Conservation (phyloP, 2,888 invertebrate genomes). For the Empis livida region DNA sequence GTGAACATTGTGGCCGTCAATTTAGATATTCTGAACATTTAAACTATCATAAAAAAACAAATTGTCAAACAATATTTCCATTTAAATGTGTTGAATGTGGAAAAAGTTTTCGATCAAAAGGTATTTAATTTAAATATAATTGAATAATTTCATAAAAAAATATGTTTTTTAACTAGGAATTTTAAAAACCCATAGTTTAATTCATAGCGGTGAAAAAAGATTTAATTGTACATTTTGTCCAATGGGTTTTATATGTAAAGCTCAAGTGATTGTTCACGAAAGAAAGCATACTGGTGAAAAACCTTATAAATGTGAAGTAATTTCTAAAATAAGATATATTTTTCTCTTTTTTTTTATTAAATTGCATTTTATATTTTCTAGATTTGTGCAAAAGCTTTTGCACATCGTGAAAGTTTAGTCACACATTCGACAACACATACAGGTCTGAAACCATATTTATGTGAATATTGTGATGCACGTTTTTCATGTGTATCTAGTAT, state of each 20-base stretch:
- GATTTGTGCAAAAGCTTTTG: slow-evolving; percentile 36
- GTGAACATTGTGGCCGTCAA: slow-evolving; percentile 36
- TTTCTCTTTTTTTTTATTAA: background rate
- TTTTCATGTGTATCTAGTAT: slow-evolving; percentile 40
- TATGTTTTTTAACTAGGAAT: slow-evolving; percentile 13
- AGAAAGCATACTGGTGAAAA: slow-evolving; percentile 26
- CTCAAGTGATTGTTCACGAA: slow-evolving; percentile 25
- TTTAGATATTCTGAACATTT: slow-evolving; percentile 34
- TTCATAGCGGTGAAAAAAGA: slow-evolving; percentile 24
- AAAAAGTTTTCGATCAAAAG: background rate
- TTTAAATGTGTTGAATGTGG: slow-evolving; percentile 31
- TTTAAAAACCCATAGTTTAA: slow-evolving; percentile 3
- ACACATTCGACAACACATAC: slow-evolving; percentile 38
- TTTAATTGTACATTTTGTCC: slow-evolving; percentile 28
- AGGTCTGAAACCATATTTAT: slow-evolving; percentile 31
- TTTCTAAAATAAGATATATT: slow-evolving; percentile 4
- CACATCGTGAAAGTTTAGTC: slow-evolving; percentile 37
- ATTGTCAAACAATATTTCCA: slow-evolving; percentile 35
- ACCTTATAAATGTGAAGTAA: slow-evolving; percentile 29
- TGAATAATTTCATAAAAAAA: slow-evolving; percentile 34
- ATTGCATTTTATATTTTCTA: slow-evolving; percentile 9
- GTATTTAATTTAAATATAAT: background rate
- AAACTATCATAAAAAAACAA: slow-evolving; percentile 27
- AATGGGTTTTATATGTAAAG: slow-evolving; percentile 24
- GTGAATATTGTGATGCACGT: slow-evolving; percentile 36